Percentiles rank a stretch among this genome's conserved stretches.
phyloP scores from a whole-genome alignment of 2,888 invertebrate species.

The Drosophila imparisetae region DNA sequence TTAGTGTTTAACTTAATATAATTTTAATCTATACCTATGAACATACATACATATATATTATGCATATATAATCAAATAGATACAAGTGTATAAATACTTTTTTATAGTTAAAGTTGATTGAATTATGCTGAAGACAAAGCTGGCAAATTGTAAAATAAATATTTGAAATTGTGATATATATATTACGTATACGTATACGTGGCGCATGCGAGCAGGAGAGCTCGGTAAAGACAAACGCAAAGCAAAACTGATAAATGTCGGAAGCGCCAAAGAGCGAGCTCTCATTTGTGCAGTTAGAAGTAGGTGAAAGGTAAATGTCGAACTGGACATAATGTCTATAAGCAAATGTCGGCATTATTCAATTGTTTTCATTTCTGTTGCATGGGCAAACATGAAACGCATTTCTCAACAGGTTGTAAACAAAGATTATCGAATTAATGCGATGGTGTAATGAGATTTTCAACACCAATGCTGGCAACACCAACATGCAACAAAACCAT shows the following conservation, averaged over 20 bases:
- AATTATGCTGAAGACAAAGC: slow-evolving; percentile 1
- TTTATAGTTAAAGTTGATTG: background rate
- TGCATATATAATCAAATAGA: too few relatives aligned
- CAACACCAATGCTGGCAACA: slow-evolving; percentile 40
- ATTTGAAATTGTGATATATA: slow-evolving; percentile 20
- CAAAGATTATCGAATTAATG: slow-evolving; percentile 39
- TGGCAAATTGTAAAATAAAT: slow-evolving; percentile 14
- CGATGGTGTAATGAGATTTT: slow-evolving; percentile 55
- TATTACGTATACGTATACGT: slow-evolving; percentile 78
- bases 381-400: slow-evolving; percentile 12
- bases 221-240: slow-evolving; percentile 29
- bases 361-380: slow-evolving; percentile 31
- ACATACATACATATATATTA: background rate
- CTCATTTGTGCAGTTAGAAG: slow-evolving; percentile 14
- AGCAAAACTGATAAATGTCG: slow-evolving; percentile 41
- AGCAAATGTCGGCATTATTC: background rate
- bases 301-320: background rate
- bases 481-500: slow-evolving; percentile 45
- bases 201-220: slow-evolving; percentile 38
- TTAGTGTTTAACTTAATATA: background rate
- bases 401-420: slow-evolving; percentile 69
- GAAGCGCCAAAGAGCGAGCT: slow-evolving; percentile 29
- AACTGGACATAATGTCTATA: slow-evolving; percentile 15
- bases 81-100: background rate
- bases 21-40: background rate